Conservation (phyloP, 2,113 vertebrate genomes). For the Asarcornis scutulata region DNA sequence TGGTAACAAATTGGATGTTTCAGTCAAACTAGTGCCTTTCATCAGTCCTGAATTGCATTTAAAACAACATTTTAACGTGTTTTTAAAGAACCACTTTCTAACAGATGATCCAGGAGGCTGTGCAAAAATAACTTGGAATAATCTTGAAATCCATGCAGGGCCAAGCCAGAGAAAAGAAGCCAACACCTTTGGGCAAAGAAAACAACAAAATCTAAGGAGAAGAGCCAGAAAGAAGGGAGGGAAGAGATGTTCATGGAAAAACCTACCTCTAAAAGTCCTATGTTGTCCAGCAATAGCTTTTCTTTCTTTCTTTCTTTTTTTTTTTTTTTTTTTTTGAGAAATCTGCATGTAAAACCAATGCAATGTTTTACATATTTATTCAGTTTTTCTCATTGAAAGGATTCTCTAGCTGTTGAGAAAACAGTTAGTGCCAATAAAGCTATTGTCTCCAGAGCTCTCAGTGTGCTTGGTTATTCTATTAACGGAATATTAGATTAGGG, state of each 20-base stretch:
- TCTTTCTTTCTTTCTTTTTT: background rate
- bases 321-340: background rate
- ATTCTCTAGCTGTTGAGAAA: background rate
- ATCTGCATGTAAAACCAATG: background rate
- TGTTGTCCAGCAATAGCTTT: background rate
- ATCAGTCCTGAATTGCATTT: background rate
- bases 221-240: slow-evolving; percentile 28
- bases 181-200: slow-evolving; percentile 48
- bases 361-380: background rate
- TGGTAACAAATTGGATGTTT: background rate
- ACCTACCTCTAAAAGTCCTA: slow-evolving; percentile 1
- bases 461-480: background rate
- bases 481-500: background rate
- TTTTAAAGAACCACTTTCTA: slow-evolving; percentile 47
- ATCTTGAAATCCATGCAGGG: background rate
- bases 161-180: slow-evolving; percentile 17
- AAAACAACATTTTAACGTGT: slow-evolving; percentile 28
- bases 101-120: slow-evolving; percentile 16
- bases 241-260: slow-evolving; percentile 40
- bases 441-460: background rate
- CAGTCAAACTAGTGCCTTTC: background rate
- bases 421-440: background rate
- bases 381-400: background rate
- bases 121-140: slow-evolving; percentile 50
- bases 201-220: slow-evolving; percentile 21